Evolutionary conservation across 2,888 invertebrate genomes (phyloP).

Genomic region (Nomada goodeniana): DNA sequence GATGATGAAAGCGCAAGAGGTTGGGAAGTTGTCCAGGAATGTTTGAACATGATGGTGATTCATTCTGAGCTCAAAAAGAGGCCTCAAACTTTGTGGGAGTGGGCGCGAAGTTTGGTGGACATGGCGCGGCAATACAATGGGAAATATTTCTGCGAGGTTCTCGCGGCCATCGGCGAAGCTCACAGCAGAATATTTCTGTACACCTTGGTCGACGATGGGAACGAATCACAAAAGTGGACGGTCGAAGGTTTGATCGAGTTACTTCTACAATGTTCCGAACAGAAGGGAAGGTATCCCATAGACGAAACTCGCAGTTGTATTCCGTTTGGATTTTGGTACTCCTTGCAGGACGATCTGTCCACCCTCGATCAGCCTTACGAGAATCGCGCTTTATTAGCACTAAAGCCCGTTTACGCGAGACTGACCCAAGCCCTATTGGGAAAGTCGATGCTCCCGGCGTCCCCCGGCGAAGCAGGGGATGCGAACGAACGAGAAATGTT

Average conservation of each 20-base stretch:
- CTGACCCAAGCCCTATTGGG: constrained; percentile 90
- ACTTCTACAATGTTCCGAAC: constrained; percentile 91
- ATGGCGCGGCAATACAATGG: constrained; percentile 75
- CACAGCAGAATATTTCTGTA: constrained; percentile 86
- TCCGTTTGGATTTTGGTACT: constrained; percentile 96
- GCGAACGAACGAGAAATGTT: constrained; percentile 94
- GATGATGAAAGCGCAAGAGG: constrained; percentile 70
- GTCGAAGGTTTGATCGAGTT: constrained; percentile 89
- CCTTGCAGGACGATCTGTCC: constrained; percentile 89
- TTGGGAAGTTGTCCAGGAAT: constrained; percentile 79
- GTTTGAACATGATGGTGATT: constrained; percentile 76
- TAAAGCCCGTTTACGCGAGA: constrained; percentile 92
- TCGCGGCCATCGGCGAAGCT: constrained; percentile 84
- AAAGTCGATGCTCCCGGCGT: constrained; percentile 91
- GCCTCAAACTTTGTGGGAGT: constrained; percentile 79
- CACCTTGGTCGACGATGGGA: constrained; percentile 85
- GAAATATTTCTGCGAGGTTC: constrained; percentile 80
- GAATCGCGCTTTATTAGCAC: constrained; percentile 66
- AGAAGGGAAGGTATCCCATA: constrained; percentile 93
- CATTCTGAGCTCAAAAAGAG: constrained; percentile 73
- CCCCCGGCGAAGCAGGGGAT: constrained; percentile 77
- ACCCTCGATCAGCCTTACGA: constrained; percentile 78
- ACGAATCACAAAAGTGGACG: constrained; percentile 85
- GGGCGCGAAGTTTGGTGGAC: constrained; percentile 76
- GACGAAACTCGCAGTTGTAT: constrained; percentile 95